Conservation (phyloP, 30 jellyfish, hydroid and myxozoan species). For the Hydractinia symbiolongicarpus region DNA sequence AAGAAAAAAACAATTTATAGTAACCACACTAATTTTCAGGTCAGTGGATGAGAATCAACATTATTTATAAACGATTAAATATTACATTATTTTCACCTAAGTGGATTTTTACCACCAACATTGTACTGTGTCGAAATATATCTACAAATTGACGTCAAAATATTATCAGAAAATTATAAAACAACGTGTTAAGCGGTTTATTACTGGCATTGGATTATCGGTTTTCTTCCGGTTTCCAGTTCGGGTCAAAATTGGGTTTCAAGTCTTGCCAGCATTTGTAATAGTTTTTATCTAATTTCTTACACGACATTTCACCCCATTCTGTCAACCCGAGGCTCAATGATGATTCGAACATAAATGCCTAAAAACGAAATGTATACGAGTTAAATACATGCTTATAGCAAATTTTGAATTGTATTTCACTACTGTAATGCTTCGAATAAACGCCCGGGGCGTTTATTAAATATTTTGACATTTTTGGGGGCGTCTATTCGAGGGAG, state of each 20-base stretch:
- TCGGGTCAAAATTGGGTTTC: slow-evolving; percentile 42
- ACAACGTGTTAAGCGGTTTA: too few relatives aligned
- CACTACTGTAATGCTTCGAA: neutral
- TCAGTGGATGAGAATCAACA: too few relatives aligned
- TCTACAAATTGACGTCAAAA: too few relatives aligned
- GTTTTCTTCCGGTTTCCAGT: neutral
- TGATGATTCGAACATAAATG: slow-evolving; percentile 89
- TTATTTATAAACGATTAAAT: too few relatives aligned
- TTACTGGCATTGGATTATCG: too few relatives aligned
- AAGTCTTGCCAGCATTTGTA: slow-evolving; percentile 82
- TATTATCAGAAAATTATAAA: too few relatives aligned
- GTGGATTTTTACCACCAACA: too few relatives aligned
- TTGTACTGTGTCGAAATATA: too few relatives aligned
- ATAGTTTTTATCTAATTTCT: slow-evolving; percentile 67
- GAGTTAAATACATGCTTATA: neutral
- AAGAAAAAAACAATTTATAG: too few relatives aligned
- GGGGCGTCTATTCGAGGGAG: slow-evolving; percentile 4
- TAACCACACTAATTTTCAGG: too few relatives aligned
- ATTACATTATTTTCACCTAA: too few relatives aligned
- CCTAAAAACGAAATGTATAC: slow-evolving; percentile 40
- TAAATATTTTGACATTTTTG: too few relatives aligned
- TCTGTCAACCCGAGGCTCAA: slow-evolving; percentile 80
- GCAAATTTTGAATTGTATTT: neutral
- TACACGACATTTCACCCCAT: slow-evolving; percentile 93
- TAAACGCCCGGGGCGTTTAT: neutral